A percentile compares a stretch with the other conserved stretches of the same genome.
Conservation (phyloP, 2,113 vertebrate genomes). For the Canis aureus region DNA sequence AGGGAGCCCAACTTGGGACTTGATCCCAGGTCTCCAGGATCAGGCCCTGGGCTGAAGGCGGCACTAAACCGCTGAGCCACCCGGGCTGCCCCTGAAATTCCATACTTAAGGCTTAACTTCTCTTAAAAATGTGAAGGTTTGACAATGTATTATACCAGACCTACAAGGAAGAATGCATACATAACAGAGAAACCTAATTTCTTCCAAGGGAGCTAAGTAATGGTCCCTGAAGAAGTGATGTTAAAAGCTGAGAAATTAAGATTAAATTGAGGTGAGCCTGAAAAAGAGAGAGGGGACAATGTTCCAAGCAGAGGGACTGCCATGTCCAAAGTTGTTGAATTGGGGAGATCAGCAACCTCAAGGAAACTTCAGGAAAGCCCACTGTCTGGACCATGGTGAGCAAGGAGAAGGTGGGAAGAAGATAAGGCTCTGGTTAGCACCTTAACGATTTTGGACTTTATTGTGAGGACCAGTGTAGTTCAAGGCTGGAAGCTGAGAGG, state of each 20-base stretch:
- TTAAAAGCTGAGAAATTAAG: not conserved
- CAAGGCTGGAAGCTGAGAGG: not conserved
- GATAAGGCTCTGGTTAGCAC: not conserved
- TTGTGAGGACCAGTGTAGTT: not conserved
- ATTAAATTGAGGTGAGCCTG: not conserved
- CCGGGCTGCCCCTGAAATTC: not conserved
- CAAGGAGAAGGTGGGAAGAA: not conserved
- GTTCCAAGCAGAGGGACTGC: not conserved
- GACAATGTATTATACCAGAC: not conserved
- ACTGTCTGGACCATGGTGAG: not conserved
- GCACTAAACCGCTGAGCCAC: no score
- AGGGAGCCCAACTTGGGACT: no score
- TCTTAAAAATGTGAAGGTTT: constrained; percentile 17
- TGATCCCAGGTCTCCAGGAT: no score
- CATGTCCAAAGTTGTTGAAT: not conserved
- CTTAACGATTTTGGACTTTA: constrained; percentile 12
- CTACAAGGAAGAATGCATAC: not conserved
- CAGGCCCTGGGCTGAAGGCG: no score
- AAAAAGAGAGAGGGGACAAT: not conserved
- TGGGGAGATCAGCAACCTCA: not conserved
- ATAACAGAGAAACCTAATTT: not conserved
- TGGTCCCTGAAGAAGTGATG: not conserved
- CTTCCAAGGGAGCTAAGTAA: not conserved
- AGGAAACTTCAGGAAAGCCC: not conserved
- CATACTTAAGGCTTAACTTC: not conserved